Conservation (phyloP, 2,888 invertebrate genomes). For the Julus scandinavius region DNA sequence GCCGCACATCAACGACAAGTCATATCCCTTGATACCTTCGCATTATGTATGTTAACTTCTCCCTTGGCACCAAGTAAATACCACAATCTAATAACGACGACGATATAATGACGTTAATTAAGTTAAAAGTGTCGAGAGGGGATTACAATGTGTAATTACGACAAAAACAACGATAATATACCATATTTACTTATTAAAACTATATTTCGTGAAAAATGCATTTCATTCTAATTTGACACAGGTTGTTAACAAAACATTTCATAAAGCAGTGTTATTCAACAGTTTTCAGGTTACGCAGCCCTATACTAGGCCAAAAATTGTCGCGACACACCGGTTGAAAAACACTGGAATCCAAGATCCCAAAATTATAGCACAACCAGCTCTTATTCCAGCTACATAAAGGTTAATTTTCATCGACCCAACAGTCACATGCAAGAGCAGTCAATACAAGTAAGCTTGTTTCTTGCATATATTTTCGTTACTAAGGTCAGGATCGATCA, state of each 20-base stretch:
- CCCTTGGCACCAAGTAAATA: neutral
- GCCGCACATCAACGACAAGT: neutral
- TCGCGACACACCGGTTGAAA: too few species aligned
- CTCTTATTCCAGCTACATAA: too few species aligned
- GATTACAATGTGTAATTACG: neutral
- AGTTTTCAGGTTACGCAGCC: too few species aligned
- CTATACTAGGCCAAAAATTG: too few species aligned
- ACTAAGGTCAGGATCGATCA: too few species aligned
- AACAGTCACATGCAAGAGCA: too few species aligned
- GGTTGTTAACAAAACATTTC: neutral
- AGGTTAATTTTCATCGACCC: too few species aligned
- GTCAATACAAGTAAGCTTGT: too few species aligned
- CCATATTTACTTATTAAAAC: neutral
- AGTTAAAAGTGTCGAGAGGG: conserved; percentile 34
- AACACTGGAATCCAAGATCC: too few species aligned
- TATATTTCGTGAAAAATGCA: neutral
- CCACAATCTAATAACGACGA: conserved; percentile 13
- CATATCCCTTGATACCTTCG: neutral
- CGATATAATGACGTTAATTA: conserved; percentile 20
- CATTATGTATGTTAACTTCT: neutral
- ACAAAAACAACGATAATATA: neutral
- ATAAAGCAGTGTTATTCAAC: neutral
- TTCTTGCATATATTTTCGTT: too few species aligned
- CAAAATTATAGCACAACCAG: too few species aligned
- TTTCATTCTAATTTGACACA: neutral